Evolutionary conservation across 1,140 invertebrate genomes (phyloP).

Genomic region (Lepidurus couesii): DNA sequence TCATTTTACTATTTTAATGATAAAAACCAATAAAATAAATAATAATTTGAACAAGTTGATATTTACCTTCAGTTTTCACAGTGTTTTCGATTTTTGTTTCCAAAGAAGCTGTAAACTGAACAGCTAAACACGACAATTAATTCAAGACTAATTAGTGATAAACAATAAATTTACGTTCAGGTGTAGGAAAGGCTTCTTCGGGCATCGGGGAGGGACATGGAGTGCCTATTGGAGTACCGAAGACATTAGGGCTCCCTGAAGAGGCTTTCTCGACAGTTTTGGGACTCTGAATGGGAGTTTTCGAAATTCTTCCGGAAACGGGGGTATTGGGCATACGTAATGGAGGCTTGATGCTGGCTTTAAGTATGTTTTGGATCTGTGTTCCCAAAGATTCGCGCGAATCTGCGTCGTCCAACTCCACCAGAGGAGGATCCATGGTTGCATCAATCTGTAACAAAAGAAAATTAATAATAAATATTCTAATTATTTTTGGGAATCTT

Average conservation of each 20-base stretch:
- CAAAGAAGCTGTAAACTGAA: no score
- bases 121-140: no score
- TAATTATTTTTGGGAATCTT: not conserved
- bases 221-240: not conserved
- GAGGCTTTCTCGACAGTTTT: not conserved
- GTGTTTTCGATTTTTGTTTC: no score
- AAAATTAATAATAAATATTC: not conserved
- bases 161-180: no score
- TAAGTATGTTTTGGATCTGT: not conserved
- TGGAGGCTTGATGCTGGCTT: not conserved
- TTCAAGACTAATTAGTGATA: no score
- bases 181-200: no score
- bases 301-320: not conserved
- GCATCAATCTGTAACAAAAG: not conserved
- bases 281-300: not conserved
- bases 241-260: not conserved
- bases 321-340: not conserved
- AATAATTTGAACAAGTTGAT: no score
- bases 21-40: no score
- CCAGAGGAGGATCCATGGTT: not conserved
- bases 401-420: not conserved
- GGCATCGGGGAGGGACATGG: no score
- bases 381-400: not conserved
- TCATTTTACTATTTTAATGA: no score
- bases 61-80: no score